These are phyloP conservation scores for Antheraea assamensis DNA, from an alignment of 2,888 invertebrate species.

Conservation along the genomic window DNA sequence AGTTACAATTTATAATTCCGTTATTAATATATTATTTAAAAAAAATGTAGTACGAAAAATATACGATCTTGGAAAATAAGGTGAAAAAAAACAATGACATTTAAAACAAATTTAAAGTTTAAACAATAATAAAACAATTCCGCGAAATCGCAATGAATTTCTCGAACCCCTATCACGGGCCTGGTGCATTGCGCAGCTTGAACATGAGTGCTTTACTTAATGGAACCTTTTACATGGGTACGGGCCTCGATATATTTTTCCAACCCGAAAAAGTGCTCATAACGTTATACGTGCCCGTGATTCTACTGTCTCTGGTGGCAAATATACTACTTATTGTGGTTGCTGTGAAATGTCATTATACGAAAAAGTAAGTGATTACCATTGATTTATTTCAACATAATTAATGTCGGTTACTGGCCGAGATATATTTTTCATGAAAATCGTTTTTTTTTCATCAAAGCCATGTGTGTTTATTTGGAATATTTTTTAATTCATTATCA, in stretches of 20 bases:
- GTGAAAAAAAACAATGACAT: background rate
- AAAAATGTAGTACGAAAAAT: background rate
- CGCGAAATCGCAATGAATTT: slow-evolving; percentile 32
- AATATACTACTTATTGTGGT: slow-evolving; percentile 86
- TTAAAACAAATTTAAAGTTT: slow-evolving; percentile 15
- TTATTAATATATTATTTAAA: background rate
- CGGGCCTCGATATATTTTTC: slow-evolving; percentile 67
- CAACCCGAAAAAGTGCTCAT: slow-evolving; percentile 79
- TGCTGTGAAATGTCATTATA: slow-evolving; percentile 85
- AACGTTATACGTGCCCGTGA: slow-evolving; percentile 84
- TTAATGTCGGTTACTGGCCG: background rate
- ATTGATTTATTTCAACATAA: background rate
- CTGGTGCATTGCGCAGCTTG: slow-evolving; percentile 29
- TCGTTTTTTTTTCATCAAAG: no score
- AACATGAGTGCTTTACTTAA: slow-evolving; percentile 39
- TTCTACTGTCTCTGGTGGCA: slow-evolving; percentile 83
- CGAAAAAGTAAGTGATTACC: slow-evolving; percentile 83
- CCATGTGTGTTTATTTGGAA: no score
- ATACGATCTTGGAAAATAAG: background rate
- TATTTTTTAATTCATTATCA: no score
- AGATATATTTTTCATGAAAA: no score
- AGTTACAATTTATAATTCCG: background rate
- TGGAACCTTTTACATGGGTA: slow-evolving; percentile 50
- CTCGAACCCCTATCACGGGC: slow-evolving; percentile 33
- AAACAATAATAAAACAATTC: slow-evolving; percentile 21